Evolutionary conservation across 2,113 vertebrate genomes (phyloP), one percentile per base, ranked within the genome.

Genomic region (Gymnorhina tibicen): DNA sequence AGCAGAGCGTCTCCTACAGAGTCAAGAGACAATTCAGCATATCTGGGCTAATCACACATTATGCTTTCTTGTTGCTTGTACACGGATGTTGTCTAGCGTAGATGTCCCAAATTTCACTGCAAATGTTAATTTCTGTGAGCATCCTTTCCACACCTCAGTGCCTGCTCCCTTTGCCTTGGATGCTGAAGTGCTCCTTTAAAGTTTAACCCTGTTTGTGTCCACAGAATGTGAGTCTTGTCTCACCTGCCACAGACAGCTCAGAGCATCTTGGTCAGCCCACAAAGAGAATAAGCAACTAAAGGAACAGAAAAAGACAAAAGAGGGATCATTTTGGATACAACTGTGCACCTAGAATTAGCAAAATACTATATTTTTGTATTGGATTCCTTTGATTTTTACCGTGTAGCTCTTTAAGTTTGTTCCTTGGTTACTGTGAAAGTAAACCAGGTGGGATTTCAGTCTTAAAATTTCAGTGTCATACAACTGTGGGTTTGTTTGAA

Each of bases 401-500:
- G 22, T 85, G 50, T 60, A 87, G 30, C 53, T 68, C 69, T 22
- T 58, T 35, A 49, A 37, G 46, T 53, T 93, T 82, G 19, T 84
- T 87, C 70, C 46, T 81, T 81, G 74, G 37, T 94, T 87, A 63
- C 66, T 33, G 5, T 53, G 60, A 78, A 62, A 72, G 27, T 39
- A 67, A 92, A 50, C 63, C 33, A 59, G 63, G 39, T 33, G 53
- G 74, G 23, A 90, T 82, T 95, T 90, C 66, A 85, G 64, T 37
- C 55, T 69, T 76, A 73, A 73, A 73, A 73, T 89, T 70, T 84
- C 28, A 44, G 56, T 53, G 33, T 70, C 78, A 27, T 62, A 1
- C 28, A 93, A 64, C 46, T 66, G 37, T 74, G 75, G 59, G 72
- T 89, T 83, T 91, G 53, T 73, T 94, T 89, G 94, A 87, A 91